These are phyloP conservation scores for Macrosteles quadrilineatus DNA, from an alignment of 1,140 invertebrate species.

Conservation along the genomic window DNA sequence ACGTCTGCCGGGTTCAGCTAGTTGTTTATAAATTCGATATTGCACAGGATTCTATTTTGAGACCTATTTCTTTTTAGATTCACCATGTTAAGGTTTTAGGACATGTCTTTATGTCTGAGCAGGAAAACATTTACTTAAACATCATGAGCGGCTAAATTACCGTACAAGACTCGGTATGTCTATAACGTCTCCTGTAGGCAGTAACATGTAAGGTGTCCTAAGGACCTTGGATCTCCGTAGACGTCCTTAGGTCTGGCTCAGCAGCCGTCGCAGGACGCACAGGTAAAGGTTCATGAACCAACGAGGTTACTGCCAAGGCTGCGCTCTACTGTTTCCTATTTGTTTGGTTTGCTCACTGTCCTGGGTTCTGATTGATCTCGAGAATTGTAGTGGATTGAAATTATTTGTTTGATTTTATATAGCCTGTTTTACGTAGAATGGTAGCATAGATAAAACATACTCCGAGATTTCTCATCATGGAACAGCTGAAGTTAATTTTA, in stretches of 20 bases:
- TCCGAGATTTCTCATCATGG: neutral
- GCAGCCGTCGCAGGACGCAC: neutral
- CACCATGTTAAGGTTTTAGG: no score
- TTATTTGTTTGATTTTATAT: neutral
- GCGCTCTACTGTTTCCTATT: neutral
- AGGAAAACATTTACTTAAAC: no score
- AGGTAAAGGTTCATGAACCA: neutral
- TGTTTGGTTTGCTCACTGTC: neutral
- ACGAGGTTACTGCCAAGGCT: conserved; percentile 18
- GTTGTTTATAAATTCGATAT: no score
- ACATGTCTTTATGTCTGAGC: no score
- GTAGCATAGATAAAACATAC: neutral
- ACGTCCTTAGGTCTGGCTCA: neutral
- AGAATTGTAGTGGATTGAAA: neutral
- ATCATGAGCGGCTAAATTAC: no score
- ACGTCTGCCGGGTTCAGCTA: no score
- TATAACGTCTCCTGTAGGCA: no score
- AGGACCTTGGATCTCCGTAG: neutral
- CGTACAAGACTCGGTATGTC: no score
- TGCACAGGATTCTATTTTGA: no score
- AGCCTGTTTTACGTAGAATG: neutral
- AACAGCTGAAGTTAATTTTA: neutral
- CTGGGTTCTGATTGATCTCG: neutral
- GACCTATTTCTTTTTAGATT: no score
- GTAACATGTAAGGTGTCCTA: neutral